Percentiles rank a stretch among this genome's conserved stretches.
phyloP scores from a whole-genome alignment of 2,888 invertebrate species.

The Polymixis flavicincta region DNA sequence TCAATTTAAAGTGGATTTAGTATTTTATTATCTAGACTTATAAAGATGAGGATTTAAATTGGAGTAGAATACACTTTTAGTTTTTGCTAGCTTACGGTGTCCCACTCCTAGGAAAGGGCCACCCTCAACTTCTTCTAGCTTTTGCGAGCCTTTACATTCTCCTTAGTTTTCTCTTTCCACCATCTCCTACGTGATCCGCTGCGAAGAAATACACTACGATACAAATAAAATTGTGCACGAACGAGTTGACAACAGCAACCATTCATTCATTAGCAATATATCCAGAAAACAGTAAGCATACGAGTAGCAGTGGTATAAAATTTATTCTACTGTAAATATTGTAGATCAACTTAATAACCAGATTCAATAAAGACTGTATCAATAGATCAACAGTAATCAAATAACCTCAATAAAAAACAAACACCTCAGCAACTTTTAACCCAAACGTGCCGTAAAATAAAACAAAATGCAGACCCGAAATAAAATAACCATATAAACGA shows the following conservation, averaged over 20 bases:
- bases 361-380: constrained; percentile 2
- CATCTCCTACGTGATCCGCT: no score
- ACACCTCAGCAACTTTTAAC: constrained; percentile 48
- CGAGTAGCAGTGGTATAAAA: neutral
- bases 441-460: constrained; percentile 48
- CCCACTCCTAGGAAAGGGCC: neutral
- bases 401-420: constrained; percentile 39
- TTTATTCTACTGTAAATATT: neutral
- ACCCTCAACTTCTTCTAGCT: neutral
- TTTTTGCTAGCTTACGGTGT: neutral
- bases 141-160: no score
- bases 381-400: constrained; percentile 20
- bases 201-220: no score
- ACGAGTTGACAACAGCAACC: neutral
- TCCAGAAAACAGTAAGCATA: neutral
- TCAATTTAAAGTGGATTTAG: no score
- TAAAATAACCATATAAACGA: constrained; percentile 59
- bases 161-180: no score
- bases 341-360: neutral
- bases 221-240: neutral
- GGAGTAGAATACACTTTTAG: no score
- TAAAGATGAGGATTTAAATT: no score
- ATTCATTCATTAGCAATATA: neutral
- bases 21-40: no score
- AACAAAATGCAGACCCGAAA: constrained; percentile 51